Percentiles rank a stretch among this genome's conserved stretches.
Evolutionary conservation across 2,888 invertebrate species (phyloP).

Genomic region (Gasteruption jaculator): DNA sequence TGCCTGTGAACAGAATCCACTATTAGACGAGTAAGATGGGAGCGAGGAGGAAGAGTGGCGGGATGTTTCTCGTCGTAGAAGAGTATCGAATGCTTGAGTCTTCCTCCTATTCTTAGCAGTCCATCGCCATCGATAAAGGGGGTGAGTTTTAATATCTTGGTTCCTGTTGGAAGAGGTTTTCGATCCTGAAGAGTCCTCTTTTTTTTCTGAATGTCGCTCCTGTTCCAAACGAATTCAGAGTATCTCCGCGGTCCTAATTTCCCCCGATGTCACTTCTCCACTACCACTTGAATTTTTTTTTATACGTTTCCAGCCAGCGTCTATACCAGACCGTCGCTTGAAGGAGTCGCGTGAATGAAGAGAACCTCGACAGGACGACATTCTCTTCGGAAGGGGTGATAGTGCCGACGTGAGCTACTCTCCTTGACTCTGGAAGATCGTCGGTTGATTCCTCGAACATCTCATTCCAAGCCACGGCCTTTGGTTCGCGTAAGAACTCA

Average conservation of each 20-base stretch:
- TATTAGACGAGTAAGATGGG: too few relatives aligned
- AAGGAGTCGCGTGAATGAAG: too few relatives aligned
- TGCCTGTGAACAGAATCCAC: too few relatives aligned
- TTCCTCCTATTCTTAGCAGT: conserved; percentile 7
- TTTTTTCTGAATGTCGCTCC: not conserved
- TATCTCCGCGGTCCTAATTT: not conserved
- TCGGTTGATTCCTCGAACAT: too few relatives aligned
- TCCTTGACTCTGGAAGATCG: too few relatives aligned
- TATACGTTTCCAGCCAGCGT: too few relatives aligned
- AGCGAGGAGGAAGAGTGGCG: not conserved
- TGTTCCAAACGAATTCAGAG: not conserved
- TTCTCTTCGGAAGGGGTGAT: too few relatives aligned
- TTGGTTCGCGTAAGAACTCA: not conserved
- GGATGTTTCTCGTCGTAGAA: conserved; percentile 3
- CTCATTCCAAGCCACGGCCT: too few relatives aligned
- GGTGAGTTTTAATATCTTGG: conserved; percentile 4
- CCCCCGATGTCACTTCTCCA: not conserved
- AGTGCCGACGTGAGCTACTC: too few relatives aligned
- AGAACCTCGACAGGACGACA: too few relatives aligned
- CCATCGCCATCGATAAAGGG: conserved; percentile 13
- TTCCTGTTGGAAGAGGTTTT: not conserved
- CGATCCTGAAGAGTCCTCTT: not conserved
- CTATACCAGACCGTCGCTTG: too few relatives aligned
- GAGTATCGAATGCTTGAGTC: not conserved
- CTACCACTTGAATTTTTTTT: too few relatives aligned